Base-by-base conservation (phyloP, 2,797 vertebrate species). In the Pseudotriccus pelzelni region DNA sequence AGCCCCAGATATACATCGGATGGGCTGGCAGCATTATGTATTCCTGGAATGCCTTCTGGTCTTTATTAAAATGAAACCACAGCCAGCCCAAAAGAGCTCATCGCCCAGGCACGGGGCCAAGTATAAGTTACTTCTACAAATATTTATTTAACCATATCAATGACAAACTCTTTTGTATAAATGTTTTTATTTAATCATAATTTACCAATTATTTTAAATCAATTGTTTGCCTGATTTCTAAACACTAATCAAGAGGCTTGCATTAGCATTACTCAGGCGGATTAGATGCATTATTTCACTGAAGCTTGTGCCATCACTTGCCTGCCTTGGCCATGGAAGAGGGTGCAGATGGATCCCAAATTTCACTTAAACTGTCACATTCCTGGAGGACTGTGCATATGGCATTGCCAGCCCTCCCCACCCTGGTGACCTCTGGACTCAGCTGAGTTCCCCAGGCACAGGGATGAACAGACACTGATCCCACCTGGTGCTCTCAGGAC, bases 161-260 rank as follows among this genome's bases (percentile, higher is more conserved):
- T 96, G 97, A 97, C 97, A 97, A 97, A 97, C 97, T 96, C 95
- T 94, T 96, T 96, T 94, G 92, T 97, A 95, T 97, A 97, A 97
- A 97, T 97, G 97, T 96, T 97, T 97, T 97, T 97, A 97, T 97
- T 97, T 96, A 97, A 97, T 97, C 97, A 97, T 97, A 97, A 97
- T 97, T 97, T 97, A 97, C 97, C 97, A 97, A 97, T 97, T 97
- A 97, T 97, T 97, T 96, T 97, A 97, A 97, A 97, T 96, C 97
- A 97, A 97, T 97, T 97, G 97, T 97, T 97, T 97, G 97, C 96
- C 90, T 97, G 87, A 50, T 95, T 96, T 97, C 96, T 97, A 97
- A 97, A 97, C 97, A 97, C 94, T 96, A 97, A 97, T 97, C 97
- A 97, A 97, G 97, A 97, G 94, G 94, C 95, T 95, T 96, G 96